Conservation (phyloP, 2,888 invertebrate genomes). For the Helleia helle region DNA sequence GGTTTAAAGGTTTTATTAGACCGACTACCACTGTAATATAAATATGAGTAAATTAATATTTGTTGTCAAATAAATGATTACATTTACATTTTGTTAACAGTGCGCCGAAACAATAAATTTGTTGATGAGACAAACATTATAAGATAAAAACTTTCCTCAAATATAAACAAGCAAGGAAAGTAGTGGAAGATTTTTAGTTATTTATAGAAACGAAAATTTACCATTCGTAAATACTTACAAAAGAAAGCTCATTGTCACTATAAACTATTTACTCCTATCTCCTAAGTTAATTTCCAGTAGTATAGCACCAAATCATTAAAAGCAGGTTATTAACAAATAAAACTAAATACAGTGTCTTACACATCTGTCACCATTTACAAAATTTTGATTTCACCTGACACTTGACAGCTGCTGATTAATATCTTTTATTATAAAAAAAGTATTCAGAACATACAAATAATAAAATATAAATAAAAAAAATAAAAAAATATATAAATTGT, state of each 20-base stretch:
- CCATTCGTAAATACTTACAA: slow-evolving; percentile 66
- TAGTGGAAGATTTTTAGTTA: slow-evolving; percentile 40
- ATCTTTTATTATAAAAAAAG: too few relatives aligned
- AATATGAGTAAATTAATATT: background rate
- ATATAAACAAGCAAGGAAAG: slow-evolving; percentile 42
- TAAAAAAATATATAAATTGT: too few relatives aligned
- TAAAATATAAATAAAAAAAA: too few relatives aligned
- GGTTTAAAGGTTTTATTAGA: slow-evolving; percentile 99
- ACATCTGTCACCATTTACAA: slow-evolving; percentile 10
- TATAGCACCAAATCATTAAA: slow-evolving; percentile 50
- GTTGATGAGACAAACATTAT: too few relatives aligned
- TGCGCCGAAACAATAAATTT: too few relatives aligned
- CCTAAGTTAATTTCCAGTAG: slow-evolving; percentile 27
- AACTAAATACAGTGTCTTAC: slow-evolving; percentile 18
- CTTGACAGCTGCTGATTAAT: background rate
- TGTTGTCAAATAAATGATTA: background rate
- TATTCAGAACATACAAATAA: too few relatives aligned
- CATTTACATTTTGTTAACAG: too few relatives aligned
- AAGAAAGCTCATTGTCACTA: slow-evolving; percentile 75
- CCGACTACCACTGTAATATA: slow-evolving; percentile 81
- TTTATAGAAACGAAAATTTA: slow-evolving; percentile 39
- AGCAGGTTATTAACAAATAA: slow-evolving; percentile 31
- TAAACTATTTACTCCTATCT: slow-evolving; percentile 26
- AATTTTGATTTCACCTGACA: background rate
- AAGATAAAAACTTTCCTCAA: slow-evolving; percentile 20